phyloP scores from a whole-genome alignment of 2,888 invertebrate genomes.

The Rhagophthalmus giganteus region DNA sequence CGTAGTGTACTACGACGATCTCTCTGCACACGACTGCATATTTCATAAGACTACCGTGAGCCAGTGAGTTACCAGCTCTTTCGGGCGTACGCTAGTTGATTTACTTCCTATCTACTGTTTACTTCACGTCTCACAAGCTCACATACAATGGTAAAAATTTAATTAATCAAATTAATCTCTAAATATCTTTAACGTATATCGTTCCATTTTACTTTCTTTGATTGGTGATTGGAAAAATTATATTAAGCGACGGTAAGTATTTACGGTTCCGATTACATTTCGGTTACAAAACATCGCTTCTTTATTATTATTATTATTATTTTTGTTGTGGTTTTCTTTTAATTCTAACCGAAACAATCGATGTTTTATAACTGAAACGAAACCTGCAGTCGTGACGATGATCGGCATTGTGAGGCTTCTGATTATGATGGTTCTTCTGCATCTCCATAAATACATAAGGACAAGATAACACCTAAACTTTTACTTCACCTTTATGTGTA shows the following conservation, averaged over 20 bases:
- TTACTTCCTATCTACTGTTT: conserved; percentile 48
- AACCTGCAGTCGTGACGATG: conserved; percentile 34
- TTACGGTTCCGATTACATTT: not conserved
- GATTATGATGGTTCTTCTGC: conserved; percentile 17
- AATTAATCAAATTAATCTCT: conserved; percentile 32
- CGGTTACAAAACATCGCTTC: conserved; percentile 4
- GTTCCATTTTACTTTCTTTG: conserved; percentile 11
- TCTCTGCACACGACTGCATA: conserved; percentile 52
- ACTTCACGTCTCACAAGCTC: conserved; percentile 53
- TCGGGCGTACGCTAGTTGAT: conserved; percentile 47
- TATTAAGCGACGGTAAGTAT: conserved; percentile 14
- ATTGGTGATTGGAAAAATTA: conserved; percentile 16
- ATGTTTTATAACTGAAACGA: conserved; percentile 29
- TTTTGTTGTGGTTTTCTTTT: too few relatives aligned
- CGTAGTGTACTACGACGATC: conserved; percentile 48
- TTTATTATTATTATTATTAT: too few relatives aligned
- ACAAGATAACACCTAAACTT: conserved; percentile 17
- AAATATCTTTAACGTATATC: conserved; percentile 29
- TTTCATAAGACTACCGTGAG: conserved; percentile 50
- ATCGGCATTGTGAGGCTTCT: conserved; percentile 17
- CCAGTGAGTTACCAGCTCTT: conserved; percentile 52
- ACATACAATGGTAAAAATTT: conserved; percentile 51
- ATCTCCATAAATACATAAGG: conserved; percentile 24
- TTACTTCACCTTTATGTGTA: conserved; percentile 14
- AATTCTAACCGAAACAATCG: too few relatives aligned